Evolutionary conservation across 2,797 vertebrate genomes (phyloP).

Genomic region (Fistularia tabacaria): DNA sequence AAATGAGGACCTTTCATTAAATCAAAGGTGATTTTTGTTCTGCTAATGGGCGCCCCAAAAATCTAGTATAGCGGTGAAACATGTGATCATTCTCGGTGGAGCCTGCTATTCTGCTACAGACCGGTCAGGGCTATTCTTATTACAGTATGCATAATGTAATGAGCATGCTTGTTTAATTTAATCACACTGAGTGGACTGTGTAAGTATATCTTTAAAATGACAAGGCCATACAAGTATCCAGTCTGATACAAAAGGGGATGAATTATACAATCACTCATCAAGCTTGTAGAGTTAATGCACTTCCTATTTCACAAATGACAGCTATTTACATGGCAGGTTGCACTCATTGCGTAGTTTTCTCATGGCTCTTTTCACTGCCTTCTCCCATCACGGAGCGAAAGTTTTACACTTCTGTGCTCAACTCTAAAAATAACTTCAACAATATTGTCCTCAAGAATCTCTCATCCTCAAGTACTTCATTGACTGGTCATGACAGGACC

Average conservation of each 20-base stretch:
- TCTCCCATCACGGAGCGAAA: constrained; percentile 22
- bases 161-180: constrained; percentile 73
- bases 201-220: constrained; percentile 69
- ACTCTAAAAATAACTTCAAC: constrained; percentile 55
- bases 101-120: constrained; percentile 62
- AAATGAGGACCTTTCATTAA: constrained; percentile 80
- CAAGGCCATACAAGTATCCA: constrained; percentile 53
- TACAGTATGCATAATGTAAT: constrained; percentile 79
- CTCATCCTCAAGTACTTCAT: constrained; percentile 49
- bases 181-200: constrained; percentile 73
- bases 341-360: constrained; percentile 16
- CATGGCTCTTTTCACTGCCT: background rate
- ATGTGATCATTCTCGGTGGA: constrained; percentile 75
- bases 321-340: constrained; percentile 54
- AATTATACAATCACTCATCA: constrained; percentile 63
- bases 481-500: constrained; percentile 68
- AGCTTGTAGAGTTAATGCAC: constrained; percentile 53
- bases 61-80: constrained; percentile 68
- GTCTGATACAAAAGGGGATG: constrained; percentile 59
- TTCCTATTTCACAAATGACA: constrained; percentile 57
- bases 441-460: constrained; percentile 56
- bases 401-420: constrained; percentile 40
- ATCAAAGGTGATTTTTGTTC: constrained; percentile 81
- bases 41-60: constrained; percentile 76
- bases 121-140: constrained; percentile 77